phyloP scores from a whole-genome alignment of 2,113 vertebrate species.

The Rhea americana region DNA sequence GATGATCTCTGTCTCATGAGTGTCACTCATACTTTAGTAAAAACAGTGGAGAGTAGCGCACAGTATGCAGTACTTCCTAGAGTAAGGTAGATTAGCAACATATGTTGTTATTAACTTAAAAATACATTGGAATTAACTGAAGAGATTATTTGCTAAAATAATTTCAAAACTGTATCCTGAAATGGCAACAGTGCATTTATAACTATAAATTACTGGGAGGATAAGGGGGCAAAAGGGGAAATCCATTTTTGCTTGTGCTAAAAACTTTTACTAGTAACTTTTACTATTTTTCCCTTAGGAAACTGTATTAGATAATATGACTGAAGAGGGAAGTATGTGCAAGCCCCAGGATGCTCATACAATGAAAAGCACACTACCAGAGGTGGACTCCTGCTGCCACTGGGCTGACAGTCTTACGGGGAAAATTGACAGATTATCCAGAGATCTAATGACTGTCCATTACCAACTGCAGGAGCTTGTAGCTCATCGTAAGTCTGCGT shows the following conservation, averaged over 20 bases:
- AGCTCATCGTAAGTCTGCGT: neutral
- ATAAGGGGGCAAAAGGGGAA: neutral
- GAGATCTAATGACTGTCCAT: constrained; percentile 32
- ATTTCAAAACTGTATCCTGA: neutral
- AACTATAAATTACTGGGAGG: neutral
- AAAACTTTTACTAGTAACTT: neutral
- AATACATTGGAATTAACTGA: neutral
- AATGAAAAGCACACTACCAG: neutral
- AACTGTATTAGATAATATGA: constrained; percentile 59
- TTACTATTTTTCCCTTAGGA: constrained; percentile 64
- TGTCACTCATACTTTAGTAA: neutral
- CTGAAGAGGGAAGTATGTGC: neutral
- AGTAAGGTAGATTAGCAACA: constrained; percentile 1
- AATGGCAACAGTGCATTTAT: neutral
- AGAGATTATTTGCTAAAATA: neutral
- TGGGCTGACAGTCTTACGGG: neutral
- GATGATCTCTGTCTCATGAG: neutral
- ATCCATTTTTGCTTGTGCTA: neutral
- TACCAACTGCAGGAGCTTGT: constrained; percentile 29
- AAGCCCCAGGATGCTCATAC: neutral
- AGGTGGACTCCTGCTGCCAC: neutral
- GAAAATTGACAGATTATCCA: constrained; percentile 16
- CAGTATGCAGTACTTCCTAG: constrained; percentile 1
- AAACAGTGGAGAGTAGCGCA: neutral
- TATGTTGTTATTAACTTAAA: constrained; percentile 40